Base-by-base conservation (phyloP, 1,140 invertebrate genomes). In the Trissolcus basalis region DNA sequence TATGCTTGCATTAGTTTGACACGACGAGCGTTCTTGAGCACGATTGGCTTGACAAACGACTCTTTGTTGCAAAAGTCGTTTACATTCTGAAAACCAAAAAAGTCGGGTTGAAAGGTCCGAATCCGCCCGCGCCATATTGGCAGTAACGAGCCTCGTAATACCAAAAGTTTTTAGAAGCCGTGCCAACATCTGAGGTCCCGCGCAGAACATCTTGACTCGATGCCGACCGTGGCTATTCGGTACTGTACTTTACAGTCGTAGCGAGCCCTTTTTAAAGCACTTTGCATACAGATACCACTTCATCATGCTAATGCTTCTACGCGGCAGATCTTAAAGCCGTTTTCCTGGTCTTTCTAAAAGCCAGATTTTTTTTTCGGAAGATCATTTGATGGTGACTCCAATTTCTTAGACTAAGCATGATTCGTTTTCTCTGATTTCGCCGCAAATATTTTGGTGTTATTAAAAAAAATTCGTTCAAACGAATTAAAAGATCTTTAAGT, bases 101-200 rank as follows among this genome's bases (percentile, higher is more conserved):
- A 43, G 12, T 8, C 32, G 16, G 8, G 51, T 32, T 45, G 39
- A 35, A 44, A 39, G 51, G 44, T 65, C 39, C 60, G 47, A 63
- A 69, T 12, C 14, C 35, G 50, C 19, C 49, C 2, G 36, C 36
- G 67, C 60, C 70, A 79, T 76, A 76, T 55, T 58, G 65, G 51
- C 74, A 67, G 63, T 69, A 64, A 71, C 68, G 48, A 54, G 4
- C 47, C 50, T 48, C 41, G 54, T 67, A 73, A 79, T 81, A 79
- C 60, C 55, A 60, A 71, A 79, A 81, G 54, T 81, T 81, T 79
- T 59, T 43, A 69, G 44, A 43, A 27, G 39, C 4, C 48, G 58
- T 76, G 80, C 80, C 80, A 81, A 77, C 67, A 78, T 69, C 8
- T 59, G 47, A 47, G 43, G 53, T 48, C 44, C 48, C 64, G 43